Percentiles rank a stretch among this genome's conserved stretches.
phyloP scores from a whole-genome alignment of 1,140 invertebrate species.

The Drosophila mauritiana region DNA sequence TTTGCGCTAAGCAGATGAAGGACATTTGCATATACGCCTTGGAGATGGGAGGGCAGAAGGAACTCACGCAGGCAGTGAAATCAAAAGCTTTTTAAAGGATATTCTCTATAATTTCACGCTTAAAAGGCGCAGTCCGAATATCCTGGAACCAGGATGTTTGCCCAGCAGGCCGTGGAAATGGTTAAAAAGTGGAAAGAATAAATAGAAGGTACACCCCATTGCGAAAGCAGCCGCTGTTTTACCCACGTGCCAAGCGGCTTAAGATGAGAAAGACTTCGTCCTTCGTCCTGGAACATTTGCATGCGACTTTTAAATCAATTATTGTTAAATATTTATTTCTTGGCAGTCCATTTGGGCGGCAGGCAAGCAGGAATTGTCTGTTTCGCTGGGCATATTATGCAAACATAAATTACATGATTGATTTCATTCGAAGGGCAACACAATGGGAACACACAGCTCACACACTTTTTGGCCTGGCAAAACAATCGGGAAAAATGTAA shows the following conservation, averaged over 20 bases:
- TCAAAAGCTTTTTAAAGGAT: slow-evolving; percentile 84
- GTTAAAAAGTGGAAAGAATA: slow-evolving; percentile 23
- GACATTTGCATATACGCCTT: slow-evolving; percentile 68
- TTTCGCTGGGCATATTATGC: slow-evolving; percentile 66
- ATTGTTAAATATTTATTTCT: slow-evolving; percentile 84
- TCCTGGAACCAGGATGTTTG: slow-evolving; percentile 50
- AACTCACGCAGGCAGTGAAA: slow-evolving; percentile 49
- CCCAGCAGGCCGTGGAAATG: slow-evolving; percentile 57
- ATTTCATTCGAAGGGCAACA: slow-evolving; percentile 69
- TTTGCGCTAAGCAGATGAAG: slow-evolving; percentile 78
- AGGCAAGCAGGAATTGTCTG: slow-evolving; percentile 10
- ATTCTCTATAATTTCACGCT: slow-evolving; percentile 76
- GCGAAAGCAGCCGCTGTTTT: slow-evolving; percentile 68
- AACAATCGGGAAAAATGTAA: slow-evolving; percentile 71
- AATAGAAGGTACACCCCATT: slow-evolving; percentile 27
- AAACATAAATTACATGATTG: slow-evolving; percentile 83
- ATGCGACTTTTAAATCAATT: slow-evolving; percentile 83
- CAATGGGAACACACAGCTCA: slow-evolving; percentile 21
- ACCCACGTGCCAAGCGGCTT: slow-evolving; percentile 80
- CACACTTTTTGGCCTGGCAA: slow-evolving; percentile 26
- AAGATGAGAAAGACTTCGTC: slow-evolving; percentile 20
- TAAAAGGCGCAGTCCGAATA: slow-evolving; percentile 43
- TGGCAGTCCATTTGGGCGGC: slow-evolving; percentile 66
- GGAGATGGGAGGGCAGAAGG: slow-evolving; percentile 1
- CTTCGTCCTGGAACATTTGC: slow-evolving; percentile 59